phyloP scores from a whole-genome alignment of 53 echinoderm and acorn worm species.

The Holothuria leucospilota region DNA sequence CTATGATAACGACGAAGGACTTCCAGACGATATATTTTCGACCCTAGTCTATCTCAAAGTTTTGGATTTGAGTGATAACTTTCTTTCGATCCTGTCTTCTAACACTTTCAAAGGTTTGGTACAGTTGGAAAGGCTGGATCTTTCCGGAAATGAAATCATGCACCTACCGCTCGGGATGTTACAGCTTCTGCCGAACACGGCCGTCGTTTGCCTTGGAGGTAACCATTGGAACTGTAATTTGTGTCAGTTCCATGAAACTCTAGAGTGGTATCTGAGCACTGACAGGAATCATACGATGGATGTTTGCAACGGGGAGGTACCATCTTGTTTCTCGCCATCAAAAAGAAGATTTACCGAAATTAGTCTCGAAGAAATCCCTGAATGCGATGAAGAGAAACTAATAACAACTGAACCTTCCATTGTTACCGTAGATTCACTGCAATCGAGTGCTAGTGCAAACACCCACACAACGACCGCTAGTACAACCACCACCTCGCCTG shows the following conservation, averaged over 20 bases:
- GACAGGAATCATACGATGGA: too few relatives aligned
- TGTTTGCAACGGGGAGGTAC: too few relatives aligned
- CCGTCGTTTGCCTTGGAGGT: not conserved
- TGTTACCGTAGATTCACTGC: too few relatives aligned
- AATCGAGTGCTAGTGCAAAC: too few relatives aligned
- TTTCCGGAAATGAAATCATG: not conserved
- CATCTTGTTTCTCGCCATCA: too few relatives aligned
- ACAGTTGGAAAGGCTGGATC: not conserved
- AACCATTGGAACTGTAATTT: not conserved
- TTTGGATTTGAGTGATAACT: not conserved
- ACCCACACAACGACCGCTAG: too few relatives aligned
- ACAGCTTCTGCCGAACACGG: not conserved
- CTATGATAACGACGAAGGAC: not conserved
- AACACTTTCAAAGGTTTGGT: not conserved
- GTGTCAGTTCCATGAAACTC: not conserved
- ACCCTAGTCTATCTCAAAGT: not conserved
- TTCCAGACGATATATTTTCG: not conserved
- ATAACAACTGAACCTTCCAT: too few relatives aligned
- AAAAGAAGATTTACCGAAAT: too few relatives aligned
- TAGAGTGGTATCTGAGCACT: too few relatives aligned
- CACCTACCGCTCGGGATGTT: not conserved
- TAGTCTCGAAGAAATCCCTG: too few relatives aligned
- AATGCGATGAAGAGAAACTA: too few relatives aligned
- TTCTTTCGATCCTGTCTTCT: not conserved
- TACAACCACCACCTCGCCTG: too few relatives aligned